Base-by-base conservation (phyloP, 2,888 invertebrate genomes). In the Leucophenga montana region DNA sequence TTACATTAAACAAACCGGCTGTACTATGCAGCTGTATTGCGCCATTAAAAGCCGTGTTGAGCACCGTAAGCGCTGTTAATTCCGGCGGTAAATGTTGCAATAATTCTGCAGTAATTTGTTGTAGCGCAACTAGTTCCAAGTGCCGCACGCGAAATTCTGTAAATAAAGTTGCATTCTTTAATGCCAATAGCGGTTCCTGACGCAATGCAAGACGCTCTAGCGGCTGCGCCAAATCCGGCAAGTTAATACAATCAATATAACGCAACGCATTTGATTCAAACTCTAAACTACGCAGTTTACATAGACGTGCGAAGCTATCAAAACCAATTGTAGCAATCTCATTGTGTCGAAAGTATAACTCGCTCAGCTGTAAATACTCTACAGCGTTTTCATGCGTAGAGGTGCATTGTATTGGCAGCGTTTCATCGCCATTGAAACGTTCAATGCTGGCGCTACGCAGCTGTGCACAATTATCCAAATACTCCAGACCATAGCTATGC, bases 401-500 rank as follows among this genome's bases (percentile, higher is more conserved):
- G 5, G 67, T 71, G 44, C 87, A 87, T 27, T 75, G 72, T 13
- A 87, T 65, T 4, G 72, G 68, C 11, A 78, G 74, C 6, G 83
- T 77, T 9, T 73, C 75, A 46, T 86, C 84, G 20, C 77, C 77
- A 54, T 85, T 79, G 66, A 87, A 87, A 18, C 76, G 76, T 33
- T 77, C 78, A 18, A 87, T 77, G 44, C 78, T 73, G 3, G 80
- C 67, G 64, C 78, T 79, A 20, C 79, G 73, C 62, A 87, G 75
- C 16, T 78, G 73, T 0, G 66, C 73, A 69, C 87, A 87, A 61
- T 85, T 83, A 20, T 85, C 84, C 73, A 87, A 74, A 69, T 82
- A 85, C 70, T 86, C 86, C 71, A 87, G 69, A 3, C 87, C 87
- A 73, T 86, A 87, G 65, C 82, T 85, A 27, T 72, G 67, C 0